These are phyloP conservation scores for Hydroisotoma schaefferi DNA, from an alignment of 2,888 invertebrate genomes.

Conservation along the genomic window DNA sequence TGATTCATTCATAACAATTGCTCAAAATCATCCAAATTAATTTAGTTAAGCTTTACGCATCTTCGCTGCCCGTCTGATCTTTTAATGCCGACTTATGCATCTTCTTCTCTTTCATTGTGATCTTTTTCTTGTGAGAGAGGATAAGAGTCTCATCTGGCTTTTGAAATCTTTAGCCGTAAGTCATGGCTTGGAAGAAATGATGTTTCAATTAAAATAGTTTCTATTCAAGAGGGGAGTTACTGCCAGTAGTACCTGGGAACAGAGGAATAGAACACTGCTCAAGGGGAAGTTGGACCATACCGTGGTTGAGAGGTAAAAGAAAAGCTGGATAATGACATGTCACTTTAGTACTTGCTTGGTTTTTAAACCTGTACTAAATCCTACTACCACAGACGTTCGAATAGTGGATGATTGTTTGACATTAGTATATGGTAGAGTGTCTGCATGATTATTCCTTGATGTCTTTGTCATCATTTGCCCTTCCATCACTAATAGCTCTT, in stretches of 20 bases:
- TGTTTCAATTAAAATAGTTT: slow-evolving; percentile 10
- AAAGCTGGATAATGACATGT: slow-evolving; percentile 9
- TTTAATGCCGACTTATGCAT: background rate
- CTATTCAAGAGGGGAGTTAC: background rate
- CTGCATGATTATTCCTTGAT: background rate
- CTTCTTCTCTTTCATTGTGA: background rate
- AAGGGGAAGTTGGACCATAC: background rate
- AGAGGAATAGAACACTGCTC: background rate
- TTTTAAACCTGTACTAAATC: background rate
- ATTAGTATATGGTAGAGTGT: background rate
- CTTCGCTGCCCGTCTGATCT: background rate
- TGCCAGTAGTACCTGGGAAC: background rate
- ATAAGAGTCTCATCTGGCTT: background rate
- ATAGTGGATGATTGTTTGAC: background rate
- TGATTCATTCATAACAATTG: background rate
- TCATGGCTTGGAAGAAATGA: background rate
- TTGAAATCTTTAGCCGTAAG: background rate
- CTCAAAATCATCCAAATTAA: background rate
- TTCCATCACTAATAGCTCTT: slow-evolving; percentile 11
- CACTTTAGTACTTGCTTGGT: background rate
- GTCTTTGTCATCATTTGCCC: slow-evolving; percentile 6
- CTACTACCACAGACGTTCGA: background rate
- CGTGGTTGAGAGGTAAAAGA: slow-evolving; percentile 5
- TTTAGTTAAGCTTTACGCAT: background rate
- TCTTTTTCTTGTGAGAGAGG: background rate